These are phyloP conservation scores for Entomobrya proxima DNA, from an alignment of 2,888 invertebrate genomes.

Conservation along the genomic window DNA sequence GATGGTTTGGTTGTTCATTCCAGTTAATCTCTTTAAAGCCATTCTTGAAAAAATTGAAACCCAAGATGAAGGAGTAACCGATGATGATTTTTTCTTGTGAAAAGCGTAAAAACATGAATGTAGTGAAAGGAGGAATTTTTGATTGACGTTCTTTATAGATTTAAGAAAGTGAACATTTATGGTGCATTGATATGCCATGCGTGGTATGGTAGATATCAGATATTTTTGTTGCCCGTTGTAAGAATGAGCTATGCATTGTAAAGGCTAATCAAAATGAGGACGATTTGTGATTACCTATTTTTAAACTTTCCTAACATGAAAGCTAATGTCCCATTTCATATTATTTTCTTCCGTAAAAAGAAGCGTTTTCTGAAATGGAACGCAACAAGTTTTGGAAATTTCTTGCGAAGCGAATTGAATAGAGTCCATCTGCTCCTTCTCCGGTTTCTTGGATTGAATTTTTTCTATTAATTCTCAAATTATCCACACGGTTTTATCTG, in stretches of 20 bases:
- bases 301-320: background rate
- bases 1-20: conserved; percentile 22
- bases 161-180: background rate
- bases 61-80: background rate
- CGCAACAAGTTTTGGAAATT: conserved; percentile 13
- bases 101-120: background rate
- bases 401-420: conserved; percentile 23
- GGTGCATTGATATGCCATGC: no score
- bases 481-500: conserved; percentile 38
- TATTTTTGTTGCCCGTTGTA: background rate
- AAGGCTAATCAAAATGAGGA: conserved; percentile 38
- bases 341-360: background rate
- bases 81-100: background rate
- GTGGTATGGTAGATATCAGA: background rate
- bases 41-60: conserved; percentile 10
- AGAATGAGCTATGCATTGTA: background rate
- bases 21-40: conserved; percentile 23
- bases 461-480: conserved; percentile 34
- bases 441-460: conserved; percentile 22
- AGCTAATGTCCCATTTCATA: background rate
- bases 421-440: conserved; percentile 41
- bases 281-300: conserved; percentile 1
- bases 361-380: background rate
- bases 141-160: conserved; percentile 7
- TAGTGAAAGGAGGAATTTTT: background rate